Percentiles rank a stretch among this genome's conserved stretches.
Conservation (phyloP, 2,888 invertebrate genomes). For the Caenorhabditis sp. region DNA sequence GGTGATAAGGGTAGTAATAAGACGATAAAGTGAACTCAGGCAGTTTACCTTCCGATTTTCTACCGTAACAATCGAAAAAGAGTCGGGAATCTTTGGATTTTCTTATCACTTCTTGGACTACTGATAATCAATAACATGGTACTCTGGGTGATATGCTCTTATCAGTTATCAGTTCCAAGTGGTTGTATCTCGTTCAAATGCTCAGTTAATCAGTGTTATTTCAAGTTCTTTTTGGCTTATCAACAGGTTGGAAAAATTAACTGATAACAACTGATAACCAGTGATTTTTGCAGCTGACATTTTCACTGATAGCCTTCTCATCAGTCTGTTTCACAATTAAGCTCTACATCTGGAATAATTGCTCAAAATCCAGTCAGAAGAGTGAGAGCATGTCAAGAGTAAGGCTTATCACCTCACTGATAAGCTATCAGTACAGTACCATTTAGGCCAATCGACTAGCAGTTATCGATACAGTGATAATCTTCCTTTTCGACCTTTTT, state of each 20-base stretch:
- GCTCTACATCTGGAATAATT: conserved; percentile 36
- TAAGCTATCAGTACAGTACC: too few species aligned
- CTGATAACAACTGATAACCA: neutral
- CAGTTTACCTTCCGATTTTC: neutral
- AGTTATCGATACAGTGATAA: conserved; percentile 15
- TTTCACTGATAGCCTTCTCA: neutral
- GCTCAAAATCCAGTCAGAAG: neutral
- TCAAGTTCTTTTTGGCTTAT: neutral
- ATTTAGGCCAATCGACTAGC: conserved; percentile 26
- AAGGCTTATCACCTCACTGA: too few species aligned
- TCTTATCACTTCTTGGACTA: neutral
- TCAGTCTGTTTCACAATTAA: neutral
- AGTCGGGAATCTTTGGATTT: neutral
- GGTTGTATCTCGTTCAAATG: neutral
- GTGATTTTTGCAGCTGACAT: neutral
- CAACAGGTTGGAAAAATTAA: too few species aligned
- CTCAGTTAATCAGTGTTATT: neutral
- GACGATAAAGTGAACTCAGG: too few species aligned
- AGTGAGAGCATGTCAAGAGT: conserved; percentile 10
- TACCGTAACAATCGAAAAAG: neutral
- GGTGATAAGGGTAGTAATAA: neutral
- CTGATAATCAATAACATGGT: neutral
- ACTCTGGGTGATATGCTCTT: neutral
- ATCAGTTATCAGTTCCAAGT: neutral
- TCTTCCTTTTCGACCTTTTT: conserved; percentile 14